Percentiles rank a stretch among this genome's conserved stretches.
phyloP scores from a whole-genome alignment of 1,140 invertebrate genomes.

The Phocides pigmalion region DNA sequence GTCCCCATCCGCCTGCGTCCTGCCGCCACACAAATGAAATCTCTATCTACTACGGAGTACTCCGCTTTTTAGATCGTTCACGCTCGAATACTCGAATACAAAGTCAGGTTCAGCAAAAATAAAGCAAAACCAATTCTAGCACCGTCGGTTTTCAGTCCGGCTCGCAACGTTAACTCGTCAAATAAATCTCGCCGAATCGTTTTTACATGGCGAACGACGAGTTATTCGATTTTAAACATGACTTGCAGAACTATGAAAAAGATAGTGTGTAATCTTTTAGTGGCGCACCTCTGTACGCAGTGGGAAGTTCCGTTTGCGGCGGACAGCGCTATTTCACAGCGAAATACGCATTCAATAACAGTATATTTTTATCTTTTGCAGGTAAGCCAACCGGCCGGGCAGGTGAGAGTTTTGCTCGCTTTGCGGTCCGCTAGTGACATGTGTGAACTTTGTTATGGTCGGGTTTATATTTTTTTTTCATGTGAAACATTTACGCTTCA shows the following conservation, averaged over 20 bases:
- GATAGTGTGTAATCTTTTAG: constrained; percentile 30
- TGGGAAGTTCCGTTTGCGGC: constrained; percentile 23
- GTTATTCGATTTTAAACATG: constrained; percentile 28
- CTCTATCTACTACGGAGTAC: constrained; percentile 40
- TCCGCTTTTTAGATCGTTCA: constrained; percentile 54
- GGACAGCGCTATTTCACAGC: constrained; percentile 25
- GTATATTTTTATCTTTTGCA: constrained; percentile 67
- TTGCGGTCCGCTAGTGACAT: constrained; percentile 58
- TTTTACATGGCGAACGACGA: constrained; percentile 5
- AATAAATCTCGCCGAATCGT: constrained; percentile 47
- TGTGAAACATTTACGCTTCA: too few species aligned
- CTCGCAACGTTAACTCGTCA: constrained; percentile 39
- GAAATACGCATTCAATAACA: constrained; percentile 44
- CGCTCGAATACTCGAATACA: constrained; percentile 52
- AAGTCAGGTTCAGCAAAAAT: constrained; percentile 46
- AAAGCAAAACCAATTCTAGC: constrained; percentile 49
- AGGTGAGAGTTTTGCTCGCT: constrained; percentile 71
- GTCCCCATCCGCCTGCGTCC: constrained; percentile 15
- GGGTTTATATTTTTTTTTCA: too few species aligned
- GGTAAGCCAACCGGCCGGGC: constrained; percentile 62
- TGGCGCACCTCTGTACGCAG: constrained; percentile 8
- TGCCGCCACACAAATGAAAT: constrained; percentile 26
- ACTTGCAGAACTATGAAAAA: constrained; percentile 23
- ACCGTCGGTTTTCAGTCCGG: constrained; percentile 46
- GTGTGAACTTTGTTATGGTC: constrained; percentile 72